Evolutionary conservation across 2,888 invertebrate species (phyloP).

Genomic region (Atethmia centrago): DNA sequence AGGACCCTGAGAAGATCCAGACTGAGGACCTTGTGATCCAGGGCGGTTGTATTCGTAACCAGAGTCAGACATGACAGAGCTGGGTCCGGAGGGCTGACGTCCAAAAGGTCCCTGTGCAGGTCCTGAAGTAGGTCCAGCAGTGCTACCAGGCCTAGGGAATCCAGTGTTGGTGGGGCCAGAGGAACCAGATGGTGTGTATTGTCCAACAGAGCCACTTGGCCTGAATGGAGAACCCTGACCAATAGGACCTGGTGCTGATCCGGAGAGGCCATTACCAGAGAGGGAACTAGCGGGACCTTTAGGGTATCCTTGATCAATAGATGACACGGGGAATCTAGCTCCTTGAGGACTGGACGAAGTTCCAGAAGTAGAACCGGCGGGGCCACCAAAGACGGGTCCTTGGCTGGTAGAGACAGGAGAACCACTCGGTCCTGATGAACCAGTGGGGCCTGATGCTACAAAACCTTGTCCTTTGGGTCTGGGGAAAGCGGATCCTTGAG

Average conservation of each 20-base stretch:
- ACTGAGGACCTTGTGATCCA: constrained; percentile 29
- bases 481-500: constrained; percentile 29
- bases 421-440: constrained; percentile 23
- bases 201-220: constrained; percentile 42
- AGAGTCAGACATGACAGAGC: constrained; percentile 61
- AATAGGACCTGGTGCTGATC: constrained; percentile 14
- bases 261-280: constrained; percentile 39
- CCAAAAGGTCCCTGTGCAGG: constrained; percentile 47
- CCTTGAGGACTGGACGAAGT: constrained; percentile 53
- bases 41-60: constrained; percentile 74
- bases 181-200: constrained; percentile 42
- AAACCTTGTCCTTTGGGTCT: constrained; percentile 49
- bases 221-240: constrained; percentile 44
- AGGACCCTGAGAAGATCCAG: constrained; percentile 30
- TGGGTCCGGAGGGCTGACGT: constrained; percentile 44
- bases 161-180: constrained; percentile 16
- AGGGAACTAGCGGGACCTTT: constrained; percentile 32
- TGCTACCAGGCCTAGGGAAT: constrained; percentile 26
- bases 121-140: constrained; percentile 32
- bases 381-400: constrained; percentile 22
- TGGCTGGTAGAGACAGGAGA: constrained; percentile 32
- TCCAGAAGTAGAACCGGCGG: constrained; percentile 25
- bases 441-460: constrained; percentile 33
- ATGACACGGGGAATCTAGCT: constrained; percentile 49
- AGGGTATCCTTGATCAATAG: constrained; percentile 55